Conservation (phyloP, 2,113 vertebrate species). For the Pyxicephalus adspersus region DNA sequence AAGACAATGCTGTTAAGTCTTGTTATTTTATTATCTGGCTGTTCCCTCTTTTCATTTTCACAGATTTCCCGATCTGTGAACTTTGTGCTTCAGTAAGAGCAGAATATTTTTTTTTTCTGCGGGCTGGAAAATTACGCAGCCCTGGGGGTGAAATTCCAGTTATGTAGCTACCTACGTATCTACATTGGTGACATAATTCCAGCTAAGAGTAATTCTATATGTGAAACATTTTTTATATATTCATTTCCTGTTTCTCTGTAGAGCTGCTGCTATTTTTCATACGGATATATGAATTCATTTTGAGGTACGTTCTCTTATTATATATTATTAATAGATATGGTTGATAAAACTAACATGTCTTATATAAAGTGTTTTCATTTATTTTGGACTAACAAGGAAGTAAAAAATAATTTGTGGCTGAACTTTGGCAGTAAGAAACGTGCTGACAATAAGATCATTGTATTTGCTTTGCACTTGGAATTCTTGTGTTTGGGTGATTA, state of each 20-base stretch:
- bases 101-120: neutral
- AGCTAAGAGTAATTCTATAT: neutral
- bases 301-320: neutral
- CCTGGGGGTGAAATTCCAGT: slow-evolving; percentile 29
- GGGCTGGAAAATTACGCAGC: neutral
- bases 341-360: neutral
- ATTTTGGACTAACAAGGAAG: neutral
- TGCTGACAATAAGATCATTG: neutral
- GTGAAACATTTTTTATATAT: neutral
- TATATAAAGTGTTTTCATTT: neutral
- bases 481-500: neutral
- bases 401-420: neutral
- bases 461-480: neutral
- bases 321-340: neutral
- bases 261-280: neutral
- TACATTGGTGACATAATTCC: neutral
- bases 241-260: neutral
- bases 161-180: slow-evolving; percentile 1
- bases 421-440: neutral
- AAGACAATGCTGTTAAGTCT: too few relatives aligned
- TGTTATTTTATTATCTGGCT: too few relatives aligned
- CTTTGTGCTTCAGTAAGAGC: neutral
- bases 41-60: too few relatives aligned
- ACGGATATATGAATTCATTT: neutral
- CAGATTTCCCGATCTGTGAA: neutral